A percentile compares a stretch with the other conserved stretches of the same genome.
phyloP scores from a whole-genome alignment of 1,140 invertebrate species.

The Monomorium pharaonis region DNA sequence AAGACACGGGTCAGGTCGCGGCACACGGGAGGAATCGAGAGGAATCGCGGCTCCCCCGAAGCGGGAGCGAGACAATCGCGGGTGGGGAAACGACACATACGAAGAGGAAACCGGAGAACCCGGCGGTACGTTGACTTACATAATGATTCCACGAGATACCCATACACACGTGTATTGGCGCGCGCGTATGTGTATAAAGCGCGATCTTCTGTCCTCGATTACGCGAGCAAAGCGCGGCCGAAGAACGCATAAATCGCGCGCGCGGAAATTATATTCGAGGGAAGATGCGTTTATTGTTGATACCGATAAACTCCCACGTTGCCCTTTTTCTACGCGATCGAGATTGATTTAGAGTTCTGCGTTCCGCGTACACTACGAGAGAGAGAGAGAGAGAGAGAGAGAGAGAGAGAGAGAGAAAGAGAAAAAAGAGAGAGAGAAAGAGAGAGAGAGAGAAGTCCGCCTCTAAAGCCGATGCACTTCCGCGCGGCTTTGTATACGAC shows the following conservation, averaged over 20 bases:
- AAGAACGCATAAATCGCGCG: slow-evolving; percentile 32
- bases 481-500: slow-evolving; percentile 26
- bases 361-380: background rate
- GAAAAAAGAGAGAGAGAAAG: too few species aligned
- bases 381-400: too few species aligned
- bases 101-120: slow-evolving; percentile 51
- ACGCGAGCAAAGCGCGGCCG: slow-evolving; percentile 29
- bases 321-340: slow-evolving; percentile 26
- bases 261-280: slow-evolving; percentile 50
- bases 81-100: background rate
- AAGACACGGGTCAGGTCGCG: slow-evolving; percentile 43
- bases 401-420: too few species aligned
- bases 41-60: background rate
- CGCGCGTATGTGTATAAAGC: background rate
- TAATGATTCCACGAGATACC: slow-evolving; percentile 55
- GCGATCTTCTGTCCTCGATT: slow-evolving; percentile 60
- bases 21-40: slow-evolving; percentile 20
- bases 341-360: slow-evolving; percentile 53
- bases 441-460: background rate
- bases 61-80: slow-evolving; percentile 52
- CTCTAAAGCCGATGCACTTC: slow-evolving; percentile 25
- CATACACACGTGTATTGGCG: too few species aligned
- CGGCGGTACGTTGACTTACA: slow-evolving; percentile 63
- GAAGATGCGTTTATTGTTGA: slow-evolving; percentile 65
- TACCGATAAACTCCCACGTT: slow-evolving; percentile 57